Evolutionary conservation across 1,140 invertebrate species (phyloP), one percentile per base, ranked within the genome.

Genomic region (Drosophila insularis): DNA sequence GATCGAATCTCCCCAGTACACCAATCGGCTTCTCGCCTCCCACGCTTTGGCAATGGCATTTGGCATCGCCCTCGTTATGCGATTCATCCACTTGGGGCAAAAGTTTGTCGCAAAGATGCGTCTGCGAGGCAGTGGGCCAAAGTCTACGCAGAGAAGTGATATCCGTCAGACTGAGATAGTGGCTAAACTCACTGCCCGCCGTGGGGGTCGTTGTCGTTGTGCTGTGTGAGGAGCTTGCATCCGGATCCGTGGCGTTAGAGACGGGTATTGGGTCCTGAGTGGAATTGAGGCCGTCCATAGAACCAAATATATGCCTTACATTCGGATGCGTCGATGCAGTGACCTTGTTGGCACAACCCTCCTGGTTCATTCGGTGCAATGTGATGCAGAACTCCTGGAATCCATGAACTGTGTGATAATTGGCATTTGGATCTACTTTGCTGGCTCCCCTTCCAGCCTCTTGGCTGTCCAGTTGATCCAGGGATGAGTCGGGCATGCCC

Each of bases 361-460:
- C 17, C 32, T 56, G 17, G 8, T 74, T 89, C 0, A 80, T 53
- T 0, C 72, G 68, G 8, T 89, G 82, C 73, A 87, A 64, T 39
- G 82, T 84, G 10, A 78, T 58, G 68, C 84, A 89, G n/a, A 89
- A 77, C 54, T 87, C 70, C 39, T 80, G 62, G 14, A 87, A 89
- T 0, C 82, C 82, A 2, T 87, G 82, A 0, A 87, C 84, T 17
- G 82, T 87, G 31, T 87, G 80, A 5, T 89, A 87, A 14, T 66
- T 82, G 21, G 55, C 21, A 17, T 63, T 19, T 21, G 31, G 10
- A 0, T 39, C 23, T 1, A 21, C 17, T 50, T 50, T 37, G 7
- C 6, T 2, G n/a, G 1, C 11, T 60, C 5, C 14, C 2, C 27
- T 3, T 37, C 4, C 3, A 32, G 4, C 21, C 17, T 37, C 1